Conservation (phyloP, 2,888 invertebrate species). For the Sipha maydis region DNA sequence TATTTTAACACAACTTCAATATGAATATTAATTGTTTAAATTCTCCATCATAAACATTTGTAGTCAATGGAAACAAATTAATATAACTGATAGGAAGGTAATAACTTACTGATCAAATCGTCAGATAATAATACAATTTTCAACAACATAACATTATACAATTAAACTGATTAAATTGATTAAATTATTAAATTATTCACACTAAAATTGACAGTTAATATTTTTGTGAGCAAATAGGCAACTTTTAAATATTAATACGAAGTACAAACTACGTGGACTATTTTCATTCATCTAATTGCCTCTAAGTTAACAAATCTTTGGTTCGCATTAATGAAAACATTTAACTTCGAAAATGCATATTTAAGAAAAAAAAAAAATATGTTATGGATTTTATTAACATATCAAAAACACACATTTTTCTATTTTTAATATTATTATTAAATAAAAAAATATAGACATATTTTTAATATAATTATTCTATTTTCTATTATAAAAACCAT, state of each 20-base stretch:
- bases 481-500: neutral
- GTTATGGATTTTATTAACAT: neutral
- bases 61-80: neutral
- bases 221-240: too few relatives aligned
- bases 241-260: too few relatives aligned
- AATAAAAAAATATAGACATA: neutral
- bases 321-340: too few relatives aligned
- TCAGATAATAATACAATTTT: neutral
- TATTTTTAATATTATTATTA: neutral
- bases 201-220: too few relatives aligned
- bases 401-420: neutral
- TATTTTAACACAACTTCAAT: neutral
- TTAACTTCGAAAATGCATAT: too few relatives aligned
- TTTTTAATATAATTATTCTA: constrained; percentile 10
- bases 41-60: neutral
- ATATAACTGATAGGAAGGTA: too few relatives aligned
- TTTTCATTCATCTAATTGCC: too few relatives aligned
- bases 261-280: too few relatives aligned
- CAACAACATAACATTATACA: neutral
- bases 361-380: neutral
- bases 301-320: too few relatives aligned
- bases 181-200: too few relatives aligned
- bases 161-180: neutral
- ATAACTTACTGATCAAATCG: neutral
- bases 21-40: neutral